Base-by-base conservation (phyloP, 2,888 invertebrate genomes). In the Meteorus cinctellus region DNA sequence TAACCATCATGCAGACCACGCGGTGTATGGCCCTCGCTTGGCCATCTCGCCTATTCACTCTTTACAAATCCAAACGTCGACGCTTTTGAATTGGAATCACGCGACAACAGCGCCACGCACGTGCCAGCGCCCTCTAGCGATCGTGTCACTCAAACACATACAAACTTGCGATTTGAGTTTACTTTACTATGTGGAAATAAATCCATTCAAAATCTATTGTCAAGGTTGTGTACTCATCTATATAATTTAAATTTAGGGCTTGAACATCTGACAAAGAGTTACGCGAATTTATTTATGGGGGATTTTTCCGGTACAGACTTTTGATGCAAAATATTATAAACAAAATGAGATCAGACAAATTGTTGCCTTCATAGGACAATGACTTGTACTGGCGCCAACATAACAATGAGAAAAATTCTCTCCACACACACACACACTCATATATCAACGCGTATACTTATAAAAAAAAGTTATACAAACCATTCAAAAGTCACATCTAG, bases 1-100 rank as follows among this genome's bases (percentile, higher is more conserved):
- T 86, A 89, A 88, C 89, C 88, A 86, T 85, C 85, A 85, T 83
- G 80, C 85, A 86, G 86, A 87, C 86, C 87, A 83, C 73, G 70
- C 55, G 55, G 55, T 66, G 24, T 76, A 34, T 78, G 63, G 59
- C 83, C 83, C 83, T 81, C n/a, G 19, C 19, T 24, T 24, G 24
- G 41, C 55, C 55, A 55, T 55, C 19, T 55, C 55, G 8, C 5
- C 24, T 19, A 55, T 55, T 55, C 55, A 55, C 19, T 55, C 55
- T 55, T 55, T 19, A 55, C 55, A 55, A 55, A 55, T n/a, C 19
- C 55, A n/a, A 55, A 19, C 55, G 55, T 55, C 24, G 19, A 19
- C n/a, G 55, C 55, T 55, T 55, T 55, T 55, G 55, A 55, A 55
- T 55, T 19, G 10, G 19, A 55, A 55, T 55, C 19, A 19, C 62